Evolutionary conservation across 2,888 invertebrate genomes (phyloP).

Genomic region (Lathronympha strigana): DNA sequence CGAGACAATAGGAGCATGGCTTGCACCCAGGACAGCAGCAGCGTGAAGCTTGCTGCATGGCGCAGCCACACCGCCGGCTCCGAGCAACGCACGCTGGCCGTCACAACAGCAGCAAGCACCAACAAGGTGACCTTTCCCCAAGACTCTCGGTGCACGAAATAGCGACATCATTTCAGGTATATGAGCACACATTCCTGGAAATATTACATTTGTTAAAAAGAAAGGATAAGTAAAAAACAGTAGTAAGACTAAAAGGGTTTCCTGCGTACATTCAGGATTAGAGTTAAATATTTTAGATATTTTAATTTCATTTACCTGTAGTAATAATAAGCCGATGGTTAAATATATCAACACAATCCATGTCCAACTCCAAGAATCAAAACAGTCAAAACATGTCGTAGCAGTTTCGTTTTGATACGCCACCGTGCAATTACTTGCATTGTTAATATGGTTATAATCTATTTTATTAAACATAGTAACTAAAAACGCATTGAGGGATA

Average conservation of each 20-base stretch:
- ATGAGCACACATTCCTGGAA: constrained; percentile 26
- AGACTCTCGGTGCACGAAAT: constrained; percentile 5
- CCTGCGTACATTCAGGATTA: too few species aligned
- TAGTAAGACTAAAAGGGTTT: too few species aligned
- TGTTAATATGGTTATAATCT: background rate
- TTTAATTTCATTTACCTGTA: constrained; percentile 1
- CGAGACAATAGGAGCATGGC: constrained; percentile 68
- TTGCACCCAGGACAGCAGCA: constrained; percentile 70
- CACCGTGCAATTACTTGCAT: background rate
- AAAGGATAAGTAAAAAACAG: too few species aligned
- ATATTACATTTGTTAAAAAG: background rate
- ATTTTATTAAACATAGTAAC: background rate
- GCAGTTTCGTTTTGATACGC: background rate
- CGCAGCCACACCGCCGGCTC: background rate
- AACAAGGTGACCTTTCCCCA: constrained; percentile 9
- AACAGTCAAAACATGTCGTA: background rate
- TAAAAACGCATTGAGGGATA: constrained; percentile 4
- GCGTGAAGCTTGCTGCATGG: constrained; percentile 44
- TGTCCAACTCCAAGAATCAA: background rate
- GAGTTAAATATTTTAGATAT: too few species aligned
- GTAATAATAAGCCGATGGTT: background rate
- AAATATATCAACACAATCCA: background rate
- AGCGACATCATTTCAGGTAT: constrained; percentile 12
- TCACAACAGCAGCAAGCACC: constrained; percentile 49
- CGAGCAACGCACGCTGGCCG: constrained; percentile 59